Evolutionary conservation across 2,797 vertebrate species (phyloP).

Genomic region (Mus caroli): DNA sequence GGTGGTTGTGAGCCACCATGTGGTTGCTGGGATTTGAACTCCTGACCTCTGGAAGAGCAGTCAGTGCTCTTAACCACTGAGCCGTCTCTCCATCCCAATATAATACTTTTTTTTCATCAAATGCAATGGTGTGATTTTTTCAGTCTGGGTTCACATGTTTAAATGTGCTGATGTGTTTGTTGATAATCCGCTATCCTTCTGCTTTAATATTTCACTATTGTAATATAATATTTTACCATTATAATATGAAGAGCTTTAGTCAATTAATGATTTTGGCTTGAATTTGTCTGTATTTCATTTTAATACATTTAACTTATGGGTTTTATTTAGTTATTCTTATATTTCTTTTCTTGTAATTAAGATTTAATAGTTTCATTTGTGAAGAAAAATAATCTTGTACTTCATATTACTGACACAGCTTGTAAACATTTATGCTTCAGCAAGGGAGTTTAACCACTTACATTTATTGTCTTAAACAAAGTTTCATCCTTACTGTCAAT

Average conservation of each 20-base stretch:
- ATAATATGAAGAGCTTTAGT: background rate
- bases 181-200: background rate
- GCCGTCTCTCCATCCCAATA: no score
- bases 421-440: background rate
- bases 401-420: background rate
- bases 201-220: background rate
- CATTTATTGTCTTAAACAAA: background rate
- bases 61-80: no score
- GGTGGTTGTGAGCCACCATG: no score
- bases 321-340: background rate
- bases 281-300: background rate
- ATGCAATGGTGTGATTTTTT: background rate
- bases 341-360: constrained; percentile 21
- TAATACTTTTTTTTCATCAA: background rate
- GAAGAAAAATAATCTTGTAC: constrained; percentile 14
- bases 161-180: background rate
- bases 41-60: no score
- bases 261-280: background rate
- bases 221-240: background rate
- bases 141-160: background rate
- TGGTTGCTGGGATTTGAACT: no score
- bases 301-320: background rate
- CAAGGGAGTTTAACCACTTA: background rate
- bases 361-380: background rate
- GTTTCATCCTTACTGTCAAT: background rate